Conservation (phyloP, 2,113 vertebrate species). For the Onychorhynchus coronatus region DNA sequence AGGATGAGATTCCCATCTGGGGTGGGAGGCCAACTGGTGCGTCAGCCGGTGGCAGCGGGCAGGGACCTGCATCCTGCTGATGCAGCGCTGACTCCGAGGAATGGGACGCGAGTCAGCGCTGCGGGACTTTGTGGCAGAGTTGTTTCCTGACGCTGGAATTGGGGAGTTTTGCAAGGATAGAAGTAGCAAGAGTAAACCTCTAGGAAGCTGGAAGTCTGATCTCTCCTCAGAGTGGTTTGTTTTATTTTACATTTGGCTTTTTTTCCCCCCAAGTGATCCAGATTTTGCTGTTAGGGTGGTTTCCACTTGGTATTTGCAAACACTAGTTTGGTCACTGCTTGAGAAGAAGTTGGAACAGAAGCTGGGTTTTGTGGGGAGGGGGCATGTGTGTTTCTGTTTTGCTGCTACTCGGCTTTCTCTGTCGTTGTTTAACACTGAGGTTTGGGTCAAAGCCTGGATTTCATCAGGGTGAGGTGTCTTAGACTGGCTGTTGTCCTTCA, state of each 20-base stretch:
- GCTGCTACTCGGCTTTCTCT: neutral
- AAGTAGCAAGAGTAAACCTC: neutral
- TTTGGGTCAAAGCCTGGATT: neutral
- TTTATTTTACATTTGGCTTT: neutral
- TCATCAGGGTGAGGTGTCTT: neutral
- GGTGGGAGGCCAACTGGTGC: neutral
- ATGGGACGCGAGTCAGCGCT: neutral
- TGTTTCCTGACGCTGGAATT: neutral
- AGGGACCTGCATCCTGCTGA: neutral
- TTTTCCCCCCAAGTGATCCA: neutral
- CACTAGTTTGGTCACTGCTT: neutral
- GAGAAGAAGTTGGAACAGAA: neutral
- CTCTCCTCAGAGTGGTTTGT: neutral
- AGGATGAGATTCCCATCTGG: neutral
- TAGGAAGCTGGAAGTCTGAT: neutral
- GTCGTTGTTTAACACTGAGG: neutral
- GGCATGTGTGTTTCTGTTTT: neutral
- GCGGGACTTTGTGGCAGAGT: neutral
- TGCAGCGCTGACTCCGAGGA: neutral
- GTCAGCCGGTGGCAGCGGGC: neutral
- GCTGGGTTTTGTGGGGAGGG: neutral
- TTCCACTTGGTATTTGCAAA: neutral
- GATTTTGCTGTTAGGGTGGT: neutral
- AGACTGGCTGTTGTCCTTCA: neutral
- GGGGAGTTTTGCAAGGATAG: neutral